phyloP scores from a whole-genome alignment of 92 coral and sea anemone species.

The Epizoanthus rinbou region DNA sequence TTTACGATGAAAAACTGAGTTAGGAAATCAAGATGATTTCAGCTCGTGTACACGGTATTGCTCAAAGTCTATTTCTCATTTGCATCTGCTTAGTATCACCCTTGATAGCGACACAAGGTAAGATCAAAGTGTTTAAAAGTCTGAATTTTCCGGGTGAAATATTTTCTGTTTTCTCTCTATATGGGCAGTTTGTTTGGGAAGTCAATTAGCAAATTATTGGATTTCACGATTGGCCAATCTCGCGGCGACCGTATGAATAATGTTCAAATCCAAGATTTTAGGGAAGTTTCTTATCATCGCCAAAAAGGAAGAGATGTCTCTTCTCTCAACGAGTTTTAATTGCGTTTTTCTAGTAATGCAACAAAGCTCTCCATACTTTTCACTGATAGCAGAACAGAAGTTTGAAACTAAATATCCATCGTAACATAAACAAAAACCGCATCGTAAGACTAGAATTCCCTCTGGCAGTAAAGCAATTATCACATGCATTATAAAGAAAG shows the following conservation, averaged over 20 bases:
- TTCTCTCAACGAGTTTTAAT: not conserved
- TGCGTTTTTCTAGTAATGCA: no score
- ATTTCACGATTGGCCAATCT: not conserved
- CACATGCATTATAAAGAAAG: no score
- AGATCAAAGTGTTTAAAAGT: not conserved
- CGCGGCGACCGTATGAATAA: not conserved
- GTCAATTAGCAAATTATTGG: not conserved
- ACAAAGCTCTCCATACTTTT: no score
- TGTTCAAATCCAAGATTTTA: not conserved
- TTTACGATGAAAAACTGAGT: not conserved
- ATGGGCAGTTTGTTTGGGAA: not conserved
- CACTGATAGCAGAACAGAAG: no score
- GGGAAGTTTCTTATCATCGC: not conserved
- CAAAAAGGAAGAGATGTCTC: no score
- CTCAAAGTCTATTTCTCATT: not conserved
- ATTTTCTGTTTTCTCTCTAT: not conserved
- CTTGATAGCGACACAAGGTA: constrained; percentile 1
- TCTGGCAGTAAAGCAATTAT: no score
- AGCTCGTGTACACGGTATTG: not conserved
- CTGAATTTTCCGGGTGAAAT: not conserved
- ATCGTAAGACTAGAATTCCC: no score
- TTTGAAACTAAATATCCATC: no score
- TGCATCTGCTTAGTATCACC: not conserved
- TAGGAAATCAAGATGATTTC: not conserved
- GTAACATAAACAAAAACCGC: no score